Conservation (phyloP, 2,797 vertebrate species). For the Platyrinchus mystaceus region DNA sequence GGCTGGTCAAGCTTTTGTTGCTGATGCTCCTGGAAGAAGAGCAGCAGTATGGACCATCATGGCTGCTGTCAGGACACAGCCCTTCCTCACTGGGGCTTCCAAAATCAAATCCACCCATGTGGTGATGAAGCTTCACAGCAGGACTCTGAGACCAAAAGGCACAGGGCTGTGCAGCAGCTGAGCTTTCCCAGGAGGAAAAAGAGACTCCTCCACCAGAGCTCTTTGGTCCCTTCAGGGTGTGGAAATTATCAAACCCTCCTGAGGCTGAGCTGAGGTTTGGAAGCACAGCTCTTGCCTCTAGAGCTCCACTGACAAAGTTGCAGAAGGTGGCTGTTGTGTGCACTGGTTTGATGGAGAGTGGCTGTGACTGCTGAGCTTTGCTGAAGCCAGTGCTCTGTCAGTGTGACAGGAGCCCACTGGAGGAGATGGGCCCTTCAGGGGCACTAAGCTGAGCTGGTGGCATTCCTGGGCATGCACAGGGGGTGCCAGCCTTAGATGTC, state of each 20-base stretch:
- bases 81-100: not conserved
- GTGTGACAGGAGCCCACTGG: not conserved
- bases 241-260: not conserved
- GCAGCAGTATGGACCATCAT: too few species aligned
- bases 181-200: not conserved
- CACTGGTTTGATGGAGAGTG: not conserved
- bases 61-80: not conserved
- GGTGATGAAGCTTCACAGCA: not conserved
- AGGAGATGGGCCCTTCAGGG: not conserved
- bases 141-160: not conserved
- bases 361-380: not conserved
- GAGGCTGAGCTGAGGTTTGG: not conserved
- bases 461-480: rapidly evolving
- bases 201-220: not conserved
- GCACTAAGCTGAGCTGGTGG: not conserved
- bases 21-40: not conserved
- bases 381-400: rapidly evolving
- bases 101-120: not conserved
- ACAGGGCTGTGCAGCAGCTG: not conserved
- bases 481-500: not conserved
- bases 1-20: not conserved
- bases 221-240: not conserved
- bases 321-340: not conserved
- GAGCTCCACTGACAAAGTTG: not conserved
- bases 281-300: not conserved